Evolutionary conservation across 2,113 vertebrate species (phyloP).

Genomic region (Acanthisitta chloris): DNA sequence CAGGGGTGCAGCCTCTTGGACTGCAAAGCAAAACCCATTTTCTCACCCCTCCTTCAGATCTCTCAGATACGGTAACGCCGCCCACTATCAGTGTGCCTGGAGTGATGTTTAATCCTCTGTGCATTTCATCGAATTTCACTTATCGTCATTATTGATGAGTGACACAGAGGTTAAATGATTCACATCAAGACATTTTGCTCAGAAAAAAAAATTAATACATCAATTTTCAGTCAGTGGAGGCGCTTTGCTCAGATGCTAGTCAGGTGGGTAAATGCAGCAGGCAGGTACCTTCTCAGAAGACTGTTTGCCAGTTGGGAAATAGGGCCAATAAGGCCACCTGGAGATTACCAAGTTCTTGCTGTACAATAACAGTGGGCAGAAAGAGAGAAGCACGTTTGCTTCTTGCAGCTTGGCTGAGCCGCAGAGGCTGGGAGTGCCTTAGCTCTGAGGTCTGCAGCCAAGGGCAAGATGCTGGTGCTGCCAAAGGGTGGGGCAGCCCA

Average conservation of each 20-base stretch:
- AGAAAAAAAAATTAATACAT: background rate
- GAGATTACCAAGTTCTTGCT: background rate
- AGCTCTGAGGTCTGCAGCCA: conserved; percentile 1
- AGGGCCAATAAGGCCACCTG: background rate
- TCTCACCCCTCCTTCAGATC: conserved; percentile 15
- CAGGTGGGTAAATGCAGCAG: background rate
- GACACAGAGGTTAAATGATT: conserved; percentile 54
- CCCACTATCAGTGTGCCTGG: background rate
- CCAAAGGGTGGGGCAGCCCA: conserved; percentile 57
- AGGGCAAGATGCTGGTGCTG: conserved; percentile 10
- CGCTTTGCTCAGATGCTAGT: background rate
- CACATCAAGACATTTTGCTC: background rate
- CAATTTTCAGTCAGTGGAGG: conserved; percentile 6
- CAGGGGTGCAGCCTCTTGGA: background rate
- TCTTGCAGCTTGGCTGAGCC: background rate
- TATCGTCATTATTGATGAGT: conserved; percentile 56
- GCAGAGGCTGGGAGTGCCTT: background rate
- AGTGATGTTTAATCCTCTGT: conserved; percentile 56
- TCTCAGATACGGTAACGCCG: background rate
- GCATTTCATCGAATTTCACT: conserved; percentile 49
- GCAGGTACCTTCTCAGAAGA: background rate
- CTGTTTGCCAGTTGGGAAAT: background rate
- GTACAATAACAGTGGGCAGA: background rate
- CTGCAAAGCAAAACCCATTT: background rate
- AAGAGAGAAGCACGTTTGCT: background rate